Evolutionary conservation across 2,888 invertebrate genomes (phyloP), one percentile per base, ranked within the genome.

Genomic region (Apodemia mormo): DNA sequence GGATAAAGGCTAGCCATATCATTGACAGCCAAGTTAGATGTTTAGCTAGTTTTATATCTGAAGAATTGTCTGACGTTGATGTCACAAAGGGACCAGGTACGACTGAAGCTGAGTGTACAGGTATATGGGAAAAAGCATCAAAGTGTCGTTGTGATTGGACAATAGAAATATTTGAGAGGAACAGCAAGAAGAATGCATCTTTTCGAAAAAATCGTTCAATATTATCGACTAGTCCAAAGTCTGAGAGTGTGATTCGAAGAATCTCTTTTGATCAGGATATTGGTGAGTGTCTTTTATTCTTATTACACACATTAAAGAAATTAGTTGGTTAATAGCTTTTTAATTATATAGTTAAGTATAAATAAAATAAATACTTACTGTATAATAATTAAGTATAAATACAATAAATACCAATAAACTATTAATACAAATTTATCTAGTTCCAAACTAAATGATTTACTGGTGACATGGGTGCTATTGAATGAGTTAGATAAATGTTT

Each of bases 91-190:
- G 93, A 2, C 94, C 94, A 7, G 86, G 94, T 0, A 88, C 93
- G 70, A 94, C 94, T 0, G 96, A 96, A 76, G 86, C 85, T 2
- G 94, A 94, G 64, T 96, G 95, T 76, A 82, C 90, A 0, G 90
- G 89, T 68, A 88, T 94, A 7, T 96, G 96, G 96, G 85, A 89
- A 33, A 87, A 81, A 9, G 89, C 95, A 30, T 84, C 88, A 0
- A 92, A 94, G 49, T 96, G 96, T 76, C 78, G 89, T n/a, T 96
- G 96, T 80, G 91, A 94, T 8, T 96, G 95, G 94, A 94, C 94
- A 81, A 82, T 94, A 70, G 88, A 94, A 76, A 77, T 88, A 76
- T 88, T 94, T 78, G 83, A 94, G 79, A 87, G 94, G 76, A 94
- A 90, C 58, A 90, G 88, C 65, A 92, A 93, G 77, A 94, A 91